phyloP scores from a whole-genome alignment of 2,888 invertebrate genomes.

The Eueremaeus valkanovi region DNA sequence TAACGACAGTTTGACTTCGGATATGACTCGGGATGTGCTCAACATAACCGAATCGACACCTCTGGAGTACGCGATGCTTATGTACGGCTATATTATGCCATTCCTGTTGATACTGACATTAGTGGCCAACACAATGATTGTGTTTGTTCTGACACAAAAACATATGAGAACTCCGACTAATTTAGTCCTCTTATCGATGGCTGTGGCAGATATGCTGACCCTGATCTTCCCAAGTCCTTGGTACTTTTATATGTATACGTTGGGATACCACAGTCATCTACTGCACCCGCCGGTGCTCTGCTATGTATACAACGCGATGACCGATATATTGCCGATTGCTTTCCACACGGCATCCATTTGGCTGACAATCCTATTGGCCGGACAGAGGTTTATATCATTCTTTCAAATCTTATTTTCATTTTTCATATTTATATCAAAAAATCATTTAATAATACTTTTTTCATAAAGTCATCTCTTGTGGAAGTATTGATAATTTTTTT shows the following conservation, averaged over 20 bases:
- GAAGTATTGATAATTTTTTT: too few relatives aligned
- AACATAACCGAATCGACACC: constrained; percentile 52
- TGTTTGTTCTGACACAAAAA: constrained; percentile 80
- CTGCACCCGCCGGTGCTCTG: constrained; percentile 70
- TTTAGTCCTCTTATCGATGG: constrained; percentile 86
- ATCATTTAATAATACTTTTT: too few relatives aligned
- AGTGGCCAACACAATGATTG: constrained; percentile 82
- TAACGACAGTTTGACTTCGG: too few relatives aligned
- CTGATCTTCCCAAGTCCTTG: constrained; percentile 83
- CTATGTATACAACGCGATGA: constrained; percentile 63
- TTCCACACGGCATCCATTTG: constrained; percentile 93
- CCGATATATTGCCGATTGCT: constrained; percentile 66
- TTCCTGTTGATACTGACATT: constrained; percentile 80
- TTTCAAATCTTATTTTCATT: background rate
- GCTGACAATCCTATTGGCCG: constrained; percentile 83
- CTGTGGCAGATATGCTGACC: constrained; percentile 88
- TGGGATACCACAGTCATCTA: constrained; percentile 75
- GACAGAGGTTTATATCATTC: constrained; percentile 64
- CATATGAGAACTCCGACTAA: constrained; percentile 92
- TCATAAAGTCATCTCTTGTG: too few relatives aligned
- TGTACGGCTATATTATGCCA: constrained; percentile 76
- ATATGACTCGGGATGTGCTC: background rate
- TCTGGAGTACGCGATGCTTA: constrained; percentile 63
- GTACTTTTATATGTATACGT: constrained; percentile 86
- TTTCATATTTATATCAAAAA: too few relatives aligned